Base-by-base conservation (phyloP, 1,140 invertebrate species). In the Drosophila azteca region DNA sequence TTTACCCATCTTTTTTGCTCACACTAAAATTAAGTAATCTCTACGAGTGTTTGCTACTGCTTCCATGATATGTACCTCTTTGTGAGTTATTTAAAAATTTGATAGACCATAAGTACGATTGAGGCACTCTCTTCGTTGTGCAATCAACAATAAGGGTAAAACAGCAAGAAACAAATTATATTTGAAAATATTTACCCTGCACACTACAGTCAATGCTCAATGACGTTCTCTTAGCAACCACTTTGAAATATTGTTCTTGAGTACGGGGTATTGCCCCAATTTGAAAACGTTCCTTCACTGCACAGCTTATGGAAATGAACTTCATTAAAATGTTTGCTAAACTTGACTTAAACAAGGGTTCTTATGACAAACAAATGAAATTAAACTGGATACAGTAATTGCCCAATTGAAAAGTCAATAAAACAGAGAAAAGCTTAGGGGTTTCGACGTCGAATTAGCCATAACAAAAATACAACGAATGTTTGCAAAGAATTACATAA, bases 321-420 rank as follows among this genome's bases (percentile, higher is more conserved):
- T 69, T 69, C 66, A 69, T 69, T 63, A 69, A 70, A 70, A 43
- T 70, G 46, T 64, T 70, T 63, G 52, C 26, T 26, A 2, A 51
- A 64, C 48, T 64, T 57, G 51, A 64, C 53, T 64, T 39, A 41
- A n/a, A 26, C 7, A 55, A 64, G 67, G 41, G 46, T 46, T 39
- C 67, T 70, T 57, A 6, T 39, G 29, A 26, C 22, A 29, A 15
- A 44, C n/a, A 68, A 50, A 62, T 62, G 45, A 22, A 29, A 17
- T 44, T 51, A 13, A 11, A 39, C 5, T 39, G 35, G 35, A 39
- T 2, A 13, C 35, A 13, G 11, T 39, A 39, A 39, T 13, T 39
- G 35, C 35, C 11, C 35, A 13, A 39, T 13, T 39, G 35, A 39
- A 39, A 39, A 39, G 35, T 39, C 35, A 39, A 39, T 26, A 26